phyloP scores from a whole-genome alignment of 1,140 invertebrate genomes.

The Sarcophaga bullata region DNA sequence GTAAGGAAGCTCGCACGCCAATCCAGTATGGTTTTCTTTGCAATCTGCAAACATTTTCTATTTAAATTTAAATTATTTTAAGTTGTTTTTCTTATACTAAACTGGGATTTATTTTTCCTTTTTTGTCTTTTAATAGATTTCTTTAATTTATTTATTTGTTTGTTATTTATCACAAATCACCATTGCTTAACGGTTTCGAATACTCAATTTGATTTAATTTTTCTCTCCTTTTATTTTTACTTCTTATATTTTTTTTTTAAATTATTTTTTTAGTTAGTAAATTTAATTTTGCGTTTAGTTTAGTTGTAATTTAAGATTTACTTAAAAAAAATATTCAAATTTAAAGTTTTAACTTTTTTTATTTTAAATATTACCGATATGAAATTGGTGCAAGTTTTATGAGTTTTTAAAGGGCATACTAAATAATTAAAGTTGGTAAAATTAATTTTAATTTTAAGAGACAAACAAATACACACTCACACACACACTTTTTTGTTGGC shows the following conservation, averaged over 20 bases:
- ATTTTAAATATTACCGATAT: slow-evolving; percentile 28
- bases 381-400: slow-evolving; percentile 10
- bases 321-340: slow-evolving; percentile 39
- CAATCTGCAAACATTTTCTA: no score
- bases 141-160: slow-evolving; percentile 35
- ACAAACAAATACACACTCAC: no score
- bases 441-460: background rate
- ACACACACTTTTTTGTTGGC: no score
- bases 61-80: no score
- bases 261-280: background rate
- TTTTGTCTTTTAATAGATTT: background rate
- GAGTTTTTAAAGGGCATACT: background rate
- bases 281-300: slow-evolving; percentile 15
- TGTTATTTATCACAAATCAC: slow-evolving; percentile 65
- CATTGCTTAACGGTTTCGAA: slow-evolving; percentile 62
- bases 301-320: slow-evolving; percentile 28
- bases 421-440: background rate
- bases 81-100: no score
- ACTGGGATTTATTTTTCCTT: background rate
- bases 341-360: slow-evolving; percentile 22
- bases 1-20: no score
- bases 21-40: no score
- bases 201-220: slow-evolving; percentile 44
- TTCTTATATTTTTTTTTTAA: background rate
- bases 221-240: slow-evolving; percentile 23